A percentile compares a stretch with the other conserved stretches of the same genome.
phyloP scores from a whole-genome alignment of 2,888 invertebrate genomes.

The Drosophila niveifrons region DNA sequence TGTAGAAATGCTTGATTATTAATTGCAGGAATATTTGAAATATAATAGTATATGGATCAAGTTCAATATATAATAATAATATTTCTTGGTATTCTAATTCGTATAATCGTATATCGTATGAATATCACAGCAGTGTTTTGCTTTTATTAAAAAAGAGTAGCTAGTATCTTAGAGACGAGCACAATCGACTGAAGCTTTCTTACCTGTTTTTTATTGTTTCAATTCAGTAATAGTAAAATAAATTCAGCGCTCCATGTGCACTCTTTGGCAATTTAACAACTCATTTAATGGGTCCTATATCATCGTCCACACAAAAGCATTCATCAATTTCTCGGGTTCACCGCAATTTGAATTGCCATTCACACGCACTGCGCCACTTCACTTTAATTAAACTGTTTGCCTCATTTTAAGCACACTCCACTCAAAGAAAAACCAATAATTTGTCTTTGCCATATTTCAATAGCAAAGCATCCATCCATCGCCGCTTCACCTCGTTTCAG shows the following conservation, averaged over 20 bases:
- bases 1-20: too few relatives aligned
- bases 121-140: too few relatives aligned
- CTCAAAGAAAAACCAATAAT: conserved; percentile 78
- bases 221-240: not conserved
- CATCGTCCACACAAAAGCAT: conserved; percentile 16
- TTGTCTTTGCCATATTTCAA: conserved; percentile 74
- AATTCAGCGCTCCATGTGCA: conserved; percentile 1
- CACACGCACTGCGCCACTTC: conserved; percentile 70
- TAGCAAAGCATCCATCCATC: conserved; percentile 14
- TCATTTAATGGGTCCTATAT: conserved; percentile 20
- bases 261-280: conserved; percentile 30
- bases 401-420: conserved; percentile 61
- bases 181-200: too few relatives aligned
- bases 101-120: too few relatives aligned
- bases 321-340: conserved; percentile 36
- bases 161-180: too few relatives aligned
- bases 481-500: not conserved
- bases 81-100: too few relatives aligned
- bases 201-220: too few relatives aligned
- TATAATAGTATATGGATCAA: too few relatives aligned
- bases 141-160: too few relatives aligned
- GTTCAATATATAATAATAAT: too few relatives aligned
- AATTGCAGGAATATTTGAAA: too few relatives aligned
- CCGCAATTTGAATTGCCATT: conserved; percentile 63
- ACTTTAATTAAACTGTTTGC: conserved; percentile 72